Evolutionary conservation across 2,113 vertebrate genomes (phyloP), one percentile per base, ranked within the genome.

Genomic region (Cervus canadensis): DNA sequence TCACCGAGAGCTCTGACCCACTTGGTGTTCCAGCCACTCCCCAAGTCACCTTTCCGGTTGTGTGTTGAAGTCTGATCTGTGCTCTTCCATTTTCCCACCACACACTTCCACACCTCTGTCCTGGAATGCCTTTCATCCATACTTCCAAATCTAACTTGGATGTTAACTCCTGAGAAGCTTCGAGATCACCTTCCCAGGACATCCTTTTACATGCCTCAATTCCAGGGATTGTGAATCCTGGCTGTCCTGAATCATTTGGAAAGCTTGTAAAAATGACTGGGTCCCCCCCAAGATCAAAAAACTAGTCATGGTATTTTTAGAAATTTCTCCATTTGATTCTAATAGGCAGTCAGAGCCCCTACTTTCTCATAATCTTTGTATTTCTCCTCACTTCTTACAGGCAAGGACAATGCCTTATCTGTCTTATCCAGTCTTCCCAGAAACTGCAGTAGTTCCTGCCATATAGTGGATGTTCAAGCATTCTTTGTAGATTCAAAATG

Each of bases 401-500:
- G 62, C 60, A 60, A 19, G 28, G 21, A 71, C 26, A 50, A 56
- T 45, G 21, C 36, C 56, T 95, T 62, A 57, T 30, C 83, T 2
- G 14, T 67, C 93, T 97, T 57, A 91, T 25, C 81, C 13, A 1
- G 50, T 89, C 43, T 89, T 93, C 40, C 71, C 36, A 74, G 60
- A n/a, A 64, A 23, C 40, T 84, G n/a, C 25, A 33, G 36, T 62
- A 57, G 7, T 26, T 76, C n/a, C 62, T 91, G 62, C 28, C 43
- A 74, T 50, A 33, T 3, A 82, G 25, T 33, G 57, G 67, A 45
- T 81, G 45, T 28, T 62, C 56, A 78, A 54, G 45, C 48, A 30
- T 74, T 95, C 78, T 93, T 93, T 91, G 43, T 79, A 74, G 91
- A 95, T 96, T 97, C 40, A 91, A 90, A 97, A 85, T 91, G 62